Conservation (phyloP, 2,797 vertebrate species). For the Oreochromis grahami region DNA sequence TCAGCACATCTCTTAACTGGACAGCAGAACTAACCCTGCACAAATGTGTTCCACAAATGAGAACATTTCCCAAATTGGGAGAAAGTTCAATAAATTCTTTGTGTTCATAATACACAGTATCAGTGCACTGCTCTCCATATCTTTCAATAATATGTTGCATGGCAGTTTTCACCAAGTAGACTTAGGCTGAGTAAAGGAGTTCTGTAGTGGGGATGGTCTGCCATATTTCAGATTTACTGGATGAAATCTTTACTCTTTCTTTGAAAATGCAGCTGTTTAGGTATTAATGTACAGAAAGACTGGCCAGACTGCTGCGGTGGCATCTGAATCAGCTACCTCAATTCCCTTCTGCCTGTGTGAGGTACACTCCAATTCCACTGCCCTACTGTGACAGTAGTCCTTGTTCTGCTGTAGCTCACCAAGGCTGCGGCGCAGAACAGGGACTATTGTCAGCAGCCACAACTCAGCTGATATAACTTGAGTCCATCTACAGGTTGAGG, state of each 20-base stretch:
- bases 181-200: neutral
- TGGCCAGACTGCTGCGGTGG: neutral
- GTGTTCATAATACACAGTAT: neutral
- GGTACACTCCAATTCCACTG: neutral
- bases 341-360: neutral
- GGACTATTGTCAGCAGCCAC: neutral
- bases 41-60: neutral
- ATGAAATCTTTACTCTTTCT: neutral
- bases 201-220: neutral
- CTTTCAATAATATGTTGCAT: neutral
- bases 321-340: neutral
- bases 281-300: neutral
- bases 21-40: neutral
- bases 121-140: neutral
- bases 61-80: neutral
- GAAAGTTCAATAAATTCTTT: neutral
- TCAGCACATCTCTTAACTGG: neutral
- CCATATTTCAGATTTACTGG: neutral
- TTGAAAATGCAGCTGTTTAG: neutral
- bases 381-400: neutral
- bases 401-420: neutral
- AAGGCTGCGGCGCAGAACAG: neutral
- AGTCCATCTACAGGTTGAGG: fast-evolving
- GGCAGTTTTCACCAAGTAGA: neutral
- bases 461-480: neutral